Evolutionary conservation across 2,888 invertebrate genomes (phyloP), one percentile per base, ranked within the genome.

Genomic region (Drosophila melanocephala): DNA sequence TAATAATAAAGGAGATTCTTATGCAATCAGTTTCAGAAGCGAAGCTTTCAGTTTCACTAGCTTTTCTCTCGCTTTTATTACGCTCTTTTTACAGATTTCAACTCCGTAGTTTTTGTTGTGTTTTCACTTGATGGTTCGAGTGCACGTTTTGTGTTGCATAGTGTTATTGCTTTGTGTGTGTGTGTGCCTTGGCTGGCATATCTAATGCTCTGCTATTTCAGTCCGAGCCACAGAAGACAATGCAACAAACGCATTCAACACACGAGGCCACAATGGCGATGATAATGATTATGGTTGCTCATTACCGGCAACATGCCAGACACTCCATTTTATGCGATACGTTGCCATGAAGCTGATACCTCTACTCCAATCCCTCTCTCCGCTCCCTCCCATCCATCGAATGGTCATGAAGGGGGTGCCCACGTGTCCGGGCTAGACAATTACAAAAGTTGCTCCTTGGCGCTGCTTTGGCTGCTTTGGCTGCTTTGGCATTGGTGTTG

Each of bases 361-460:
- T 28, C 47, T 47, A 42, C 35, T 12, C 57, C 16, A 14, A 22
- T 26, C 6, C 12, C 2, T 3, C 4, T 32, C 6, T 10, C n/a
- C 37, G 33, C 16, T 28, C 28, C 51, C 22, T 19, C 58, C 16
- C 35, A 16, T 32, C 3, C 12, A 7, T n/a, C 10, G 28, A 51
- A 57, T 59, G 47, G 69, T 55, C 44, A 58, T 32, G 32, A 32
- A 50, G 77, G 72, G 75, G 73, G 35, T 74, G 77, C 90, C 90
- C 86, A 86, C 90, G 81, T 79, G 89, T 90, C 90, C 79, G 53
- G 37, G 67, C 69, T 28, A 84, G 90, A 87, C 87, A 87, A 89
- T 87, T 84, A 87, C 85, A 85, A 87, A 47, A 87, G 87, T 87
- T 87, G 72, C 84, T 87, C 89, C 87, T 87, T 73, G 53, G 26